phyloP scores from a whole-genome alignment of 2,113 vertebrate species.

The Macquaria australasica region DNA sequence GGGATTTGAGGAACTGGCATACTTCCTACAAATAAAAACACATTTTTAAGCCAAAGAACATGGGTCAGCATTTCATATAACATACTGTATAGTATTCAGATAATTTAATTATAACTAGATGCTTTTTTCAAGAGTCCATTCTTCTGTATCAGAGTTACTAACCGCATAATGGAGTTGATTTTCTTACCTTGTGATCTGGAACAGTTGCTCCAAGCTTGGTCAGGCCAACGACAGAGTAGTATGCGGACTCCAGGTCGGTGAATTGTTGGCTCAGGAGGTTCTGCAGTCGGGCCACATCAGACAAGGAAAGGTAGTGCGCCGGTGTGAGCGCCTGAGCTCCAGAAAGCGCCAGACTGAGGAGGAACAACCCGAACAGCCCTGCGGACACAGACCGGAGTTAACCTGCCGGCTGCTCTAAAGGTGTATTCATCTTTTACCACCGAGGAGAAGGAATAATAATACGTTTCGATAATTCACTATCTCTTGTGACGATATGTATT shows the following conservation, averaged over 20 bases:
- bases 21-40: conserved; percentile 84
- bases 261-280: conserved; percentile 87
- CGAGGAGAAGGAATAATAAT: no score
- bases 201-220: conserved; percentile 85
- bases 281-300: conserved; percentile 91
- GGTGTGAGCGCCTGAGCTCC: conserved; percentile 87
- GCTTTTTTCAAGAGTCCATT: background rate
- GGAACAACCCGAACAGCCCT: conserved; percentile 84
- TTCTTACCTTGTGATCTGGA: conserved; percentile 88
- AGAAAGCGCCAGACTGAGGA: conserved; percentile 80
- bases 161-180: fast-evolving
- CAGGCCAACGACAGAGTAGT: conserved; percentile 91
- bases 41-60: background rate
- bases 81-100: background rate
- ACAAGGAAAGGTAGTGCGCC: conserved; percentile 88
- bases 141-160: background rate
- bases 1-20: conserved; percentile 91
- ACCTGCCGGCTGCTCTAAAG: background rate
- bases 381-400: conserved; percentile 13
- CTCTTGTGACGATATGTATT: background rate
- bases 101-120: background rate
- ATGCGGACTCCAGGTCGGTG: conserved; percentile 89
- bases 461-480: background rate
- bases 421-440: background rate
- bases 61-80: fast-evolving